phyloP scores from a whole-genome alignment of 1,140 invertebrate genomes.

The Aricia agestis region DNA sequence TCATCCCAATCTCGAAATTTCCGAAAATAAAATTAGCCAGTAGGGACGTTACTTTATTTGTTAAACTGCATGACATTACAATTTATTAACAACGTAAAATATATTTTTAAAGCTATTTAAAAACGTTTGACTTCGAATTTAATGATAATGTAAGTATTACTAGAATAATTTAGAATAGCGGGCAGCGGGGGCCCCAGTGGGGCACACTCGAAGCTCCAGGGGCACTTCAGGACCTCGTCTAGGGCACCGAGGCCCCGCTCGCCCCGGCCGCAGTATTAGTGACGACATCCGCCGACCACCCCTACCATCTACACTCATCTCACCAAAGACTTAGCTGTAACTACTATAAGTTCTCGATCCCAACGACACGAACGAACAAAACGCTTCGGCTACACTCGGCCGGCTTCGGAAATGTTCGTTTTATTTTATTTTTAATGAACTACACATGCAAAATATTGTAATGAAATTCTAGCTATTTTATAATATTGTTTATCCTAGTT shows the following conservation, averaged over 20 bases:
- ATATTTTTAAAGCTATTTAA: slow-evolving; percentile 8
- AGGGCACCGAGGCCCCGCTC: not conserved
- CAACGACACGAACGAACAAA: slow-evolving; percentile 15
- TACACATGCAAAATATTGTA: not conserved
- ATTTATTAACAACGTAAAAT: slow-evolving; percentile 1
- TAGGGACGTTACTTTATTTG: not conserved
- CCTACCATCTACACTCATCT: slow-evolving; percentile 14
- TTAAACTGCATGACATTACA: not conserved
- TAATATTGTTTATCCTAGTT: no score
- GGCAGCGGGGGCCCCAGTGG: not conserved
- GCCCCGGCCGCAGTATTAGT: not conserved
- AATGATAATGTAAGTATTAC: slow-evolving; percentile 2
- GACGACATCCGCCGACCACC: slow-evolving; percentile 5
- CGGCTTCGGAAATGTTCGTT: not conserved
- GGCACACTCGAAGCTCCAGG: not conserved
- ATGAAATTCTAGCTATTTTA: not conserved
- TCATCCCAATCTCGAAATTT: not conserved
- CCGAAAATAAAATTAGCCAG: slow-evolving; percentile 5
- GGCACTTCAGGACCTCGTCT: not conserved
- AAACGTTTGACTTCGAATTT: not conserved
- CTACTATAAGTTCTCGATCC: slow-evolving; percentile 1
- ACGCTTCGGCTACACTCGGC: not conserved
- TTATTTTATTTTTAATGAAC: not conserved
- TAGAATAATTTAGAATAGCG: not conserved
- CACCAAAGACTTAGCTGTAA: slow-evolving; percentile 15